These are phyloP conservation scores for Solea solea DNA, from an alignment of 2,113 vertebrate species.

Conservation along the genomic window DNA sequence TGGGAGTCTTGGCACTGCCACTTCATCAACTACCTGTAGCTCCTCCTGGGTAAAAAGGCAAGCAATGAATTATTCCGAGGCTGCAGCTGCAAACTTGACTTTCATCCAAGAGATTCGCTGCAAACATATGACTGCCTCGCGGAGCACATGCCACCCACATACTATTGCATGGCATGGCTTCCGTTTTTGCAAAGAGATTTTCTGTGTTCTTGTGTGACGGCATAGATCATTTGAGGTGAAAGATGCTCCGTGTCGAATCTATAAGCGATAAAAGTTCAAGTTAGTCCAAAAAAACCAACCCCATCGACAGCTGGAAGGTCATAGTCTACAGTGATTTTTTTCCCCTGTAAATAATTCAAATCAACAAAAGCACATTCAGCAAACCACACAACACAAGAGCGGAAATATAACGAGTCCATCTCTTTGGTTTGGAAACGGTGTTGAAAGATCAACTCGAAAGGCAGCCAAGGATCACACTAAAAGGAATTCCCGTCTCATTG, in stretches of 20 bases:
- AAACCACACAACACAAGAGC: constrained; percentile 12
- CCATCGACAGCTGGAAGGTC: not conserved
- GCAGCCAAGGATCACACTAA: constrained; percentile 43
- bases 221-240: constrained; percentile 40
- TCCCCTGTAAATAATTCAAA: constrained; percentile 1
- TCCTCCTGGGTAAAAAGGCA: constrained; percentile 80
- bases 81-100: constrained; percentile 87
- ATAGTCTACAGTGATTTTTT: constrained; percentile 1
- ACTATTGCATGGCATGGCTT: constrained; percentile 45
- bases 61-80: constrained; percentile 82
- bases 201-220: constrained; percentile 25
- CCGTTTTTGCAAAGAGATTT: constrained; percentile 15
- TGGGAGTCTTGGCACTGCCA: constrained; percentile 87
- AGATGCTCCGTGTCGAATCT: not conserved
- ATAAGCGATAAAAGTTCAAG: not conserved
- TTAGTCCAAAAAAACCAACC: not conserved
- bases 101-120: constrained; percentile 81
- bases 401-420: not conserved
- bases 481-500: constrained; percentile 45
- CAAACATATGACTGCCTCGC: constrained; percentile 72
- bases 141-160: constrained; percentile 71
- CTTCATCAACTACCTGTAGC: constrained; percentile 90
- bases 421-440: constrained; percentile 29
- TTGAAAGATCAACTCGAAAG: constrained; percentile 46
- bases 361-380: constrained; percentile 3